Evolutionary conservation across 2,797 vertebrate genomes (phyloP), one percentile per base, ranked within the genome.

Genomic region (Antennarius maculatus): DNA sequence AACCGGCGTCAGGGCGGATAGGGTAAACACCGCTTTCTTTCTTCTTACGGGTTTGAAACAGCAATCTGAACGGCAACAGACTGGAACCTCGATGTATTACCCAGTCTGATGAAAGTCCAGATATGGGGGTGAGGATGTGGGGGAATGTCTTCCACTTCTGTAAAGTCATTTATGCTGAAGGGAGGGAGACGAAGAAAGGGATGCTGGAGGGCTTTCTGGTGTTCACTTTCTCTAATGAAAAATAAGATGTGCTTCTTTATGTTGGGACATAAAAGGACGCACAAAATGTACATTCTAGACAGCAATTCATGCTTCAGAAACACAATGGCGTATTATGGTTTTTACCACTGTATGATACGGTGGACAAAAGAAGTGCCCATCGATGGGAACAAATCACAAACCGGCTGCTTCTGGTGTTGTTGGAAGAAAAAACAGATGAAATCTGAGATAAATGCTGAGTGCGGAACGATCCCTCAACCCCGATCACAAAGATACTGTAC

Each of bases 401-500:
- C 39, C 37, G 56, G 42, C 69, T 68, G 66, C 61, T 74, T 66
- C 54, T 76, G 39, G 53, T n/a, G 51, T 6, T 31, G 68, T 46
- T 58, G 43, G 37, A 42, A 8, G 13, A 75, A 49, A 66, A 67
- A 50, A 69, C 28, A 37, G 48, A 86, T 82, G 85, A 81, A 83
- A 86, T 51, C n/a, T 29, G 39, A 88, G 83, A 85, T 81, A 77
- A 80, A 80, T 1, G 39, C 68, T 69, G n/a, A 3, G 72, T 1
- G 49, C 41, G 49, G 69, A 68, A 61, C n/a, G 29, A 76, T 66
- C 51, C 65, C 59, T 48, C 56, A 43, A 23, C 66, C 79, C 65
- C 3, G 79, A 86, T 86, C 74, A 66, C 66, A 70, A 58, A 79
- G 77, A 85, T 85, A 76, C 72, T 68, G 67, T 62, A 53, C 46